Conservation (phyloP, 2,113 vertebrate species). For the Xyrauchen texanus region DNA sequence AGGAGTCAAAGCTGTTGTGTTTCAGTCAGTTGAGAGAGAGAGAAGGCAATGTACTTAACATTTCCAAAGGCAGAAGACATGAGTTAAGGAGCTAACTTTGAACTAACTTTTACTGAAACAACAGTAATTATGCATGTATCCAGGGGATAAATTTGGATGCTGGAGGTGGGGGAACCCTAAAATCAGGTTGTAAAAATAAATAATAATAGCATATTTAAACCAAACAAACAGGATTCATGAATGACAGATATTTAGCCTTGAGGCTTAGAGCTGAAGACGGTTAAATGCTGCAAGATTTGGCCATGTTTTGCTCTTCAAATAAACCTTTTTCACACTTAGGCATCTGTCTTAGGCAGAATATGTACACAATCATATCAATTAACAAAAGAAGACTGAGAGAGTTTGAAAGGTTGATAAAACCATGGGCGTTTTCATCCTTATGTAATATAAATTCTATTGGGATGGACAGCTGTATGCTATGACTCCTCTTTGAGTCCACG, state of each 20-base stretch:
- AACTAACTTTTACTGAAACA: no score
- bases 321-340: background rate
- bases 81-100: no score
- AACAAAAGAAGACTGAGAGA: background rate
- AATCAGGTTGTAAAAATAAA: no score
- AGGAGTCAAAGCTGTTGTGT: no score
- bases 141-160: no score
- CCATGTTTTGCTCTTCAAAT: background rate
- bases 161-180: no score
- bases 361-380: background rate
- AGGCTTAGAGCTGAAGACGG: background rate
- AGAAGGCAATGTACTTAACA: background rate
- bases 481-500: slow-evolving; percentile 5
- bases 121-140: no score
- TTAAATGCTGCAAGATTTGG: background rate
- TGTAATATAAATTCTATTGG: background rate
- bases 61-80: no score
- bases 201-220: background rate
- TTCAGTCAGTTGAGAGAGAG: background rate
- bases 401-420: background rate
- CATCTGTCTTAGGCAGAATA: background rate
- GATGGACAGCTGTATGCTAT: background rate
- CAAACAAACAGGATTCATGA: background rate
- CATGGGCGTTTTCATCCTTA: background rate
- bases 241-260: background rate